Percentiles rank a stretch among this genome's conserved stretches.
These are phyloP conservation scores for Cyrtodaria siliqua DNA, from an alignment of 2,888 invertebrate species.

Conservation along the genomic window DNA sequence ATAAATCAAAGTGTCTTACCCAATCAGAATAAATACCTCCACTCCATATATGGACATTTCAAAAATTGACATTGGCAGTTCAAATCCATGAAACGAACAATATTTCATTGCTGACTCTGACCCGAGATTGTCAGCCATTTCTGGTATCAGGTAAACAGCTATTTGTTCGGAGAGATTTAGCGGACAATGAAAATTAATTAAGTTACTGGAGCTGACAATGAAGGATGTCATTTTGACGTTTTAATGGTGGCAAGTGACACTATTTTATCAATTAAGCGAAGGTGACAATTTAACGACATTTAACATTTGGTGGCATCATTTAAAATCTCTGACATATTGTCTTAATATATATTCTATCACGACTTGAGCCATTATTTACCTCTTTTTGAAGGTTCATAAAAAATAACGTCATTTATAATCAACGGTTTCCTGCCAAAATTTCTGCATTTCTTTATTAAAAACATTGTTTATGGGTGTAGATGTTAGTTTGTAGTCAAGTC, in stretches of 20 bases:
- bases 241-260: constrained; percentile 64
- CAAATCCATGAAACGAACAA: constrained; percentile 39
- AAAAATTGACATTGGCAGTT: constrained; percentile 48
- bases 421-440: too few relatives aligned
- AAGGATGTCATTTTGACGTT: constrained; percentile 54
- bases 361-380: too few relatives aligned
- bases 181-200: constrained; percentile 66
- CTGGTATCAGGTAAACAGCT: constrained; percentile 42
- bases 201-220: constrained; percentile 46
- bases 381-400: too few relatives aligned
- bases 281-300: constrained; percentile 64
- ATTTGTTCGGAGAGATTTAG: constrained; percentile 49
- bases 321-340: constrained; percentile 40
- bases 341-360: constrained; percentile 23
- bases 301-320: constrained; percentile 63
- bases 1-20: constrained; percentile 50
- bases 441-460: too few relatives aligned
- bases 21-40: constrained; percentile 41
- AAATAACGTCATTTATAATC: too few relatives aligned
- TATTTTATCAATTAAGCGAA: constrained; percentile 66
- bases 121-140: constrained; percentile 44
- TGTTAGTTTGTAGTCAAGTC: too few relatives aligned
- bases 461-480: too few relatives aligned
- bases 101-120: constrained; percentile 46
- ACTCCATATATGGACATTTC: constrained; percentile 48